A percentile compares a stretch with the other conserved stretches of the same genome.
Evolutionary conservation across 2,888 invertebrate species (phyloP).

Genomic region (Elmis aenea): DNA sequence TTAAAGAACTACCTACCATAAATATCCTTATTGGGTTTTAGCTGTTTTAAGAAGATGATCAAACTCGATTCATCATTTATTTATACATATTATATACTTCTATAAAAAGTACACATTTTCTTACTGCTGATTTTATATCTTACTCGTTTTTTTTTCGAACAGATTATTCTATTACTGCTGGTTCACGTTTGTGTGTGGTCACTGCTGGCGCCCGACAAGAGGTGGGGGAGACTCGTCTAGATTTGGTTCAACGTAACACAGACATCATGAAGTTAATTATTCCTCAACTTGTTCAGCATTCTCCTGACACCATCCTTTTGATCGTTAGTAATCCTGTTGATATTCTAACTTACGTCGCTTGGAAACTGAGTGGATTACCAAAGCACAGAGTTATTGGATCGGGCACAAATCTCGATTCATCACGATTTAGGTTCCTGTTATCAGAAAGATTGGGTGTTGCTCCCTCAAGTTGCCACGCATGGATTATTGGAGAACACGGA

Average conservation of each 20-base stretch:
- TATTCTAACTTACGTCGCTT: constrained; percentile 85
- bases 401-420: constrained; percentile 90
- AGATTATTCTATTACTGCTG: constrained; percentile 73
- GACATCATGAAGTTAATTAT: constrained; percentile 83
- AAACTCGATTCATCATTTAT: no score
- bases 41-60: no score
- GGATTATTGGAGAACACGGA: constrained; percentile 95
- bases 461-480: constrained; percentile 84
- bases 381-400: constrained; percentile 83
- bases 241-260: constrained; percentile 83
- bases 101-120: no score
- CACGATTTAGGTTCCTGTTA: constrained; percentile 82
- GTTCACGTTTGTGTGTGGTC: constrained; percentile 79
- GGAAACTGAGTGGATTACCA: constrained; percentile 88
- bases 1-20: no score
- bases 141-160: constrained; percentile 20
- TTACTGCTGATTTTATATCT: constrained; percentile 7
- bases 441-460: constrained; percentile 78
- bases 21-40: no score
- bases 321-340: constrained; percentile 93
- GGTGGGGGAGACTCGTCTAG: constrained; percentile 79
- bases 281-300: constrained; percentile 74
- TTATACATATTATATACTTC: no score
- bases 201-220: constrained; percentile 89
- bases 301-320: constrained; percentile 78